Conservation (phyloP, 1,140 invertebrate genomes). For the Vollenhovia emeryi region DNA sequence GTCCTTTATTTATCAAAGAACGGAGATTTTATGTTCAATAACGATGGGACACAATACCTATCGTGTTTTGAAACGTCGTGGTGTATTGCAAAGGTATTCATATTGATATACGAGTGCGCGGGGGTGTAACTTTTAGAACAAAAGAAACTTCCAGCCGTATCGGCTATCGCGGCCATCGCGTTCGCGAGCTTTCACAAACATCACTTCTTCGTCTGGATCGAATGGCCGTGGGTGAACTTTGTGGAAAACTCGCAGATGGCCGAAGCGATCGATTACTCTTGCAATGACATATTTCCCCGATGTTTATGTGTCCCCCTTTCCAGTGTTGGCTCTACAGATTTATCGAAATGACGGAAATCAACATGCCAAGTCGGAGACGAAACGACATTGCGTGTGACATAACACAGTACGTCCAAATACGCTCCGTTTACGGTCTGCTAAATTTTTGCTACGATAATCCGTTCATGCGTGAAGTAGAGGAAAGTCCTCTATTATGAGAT, state of each 20-base stretch:
- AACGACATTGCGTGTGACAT: background rate
- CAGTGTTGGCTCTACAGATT: background rate
- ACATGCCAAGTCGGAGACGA: background rate
- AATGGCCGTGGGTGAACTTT: slow-evolving; percentile 7
- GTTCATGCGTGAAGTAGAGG: too few species aligned
- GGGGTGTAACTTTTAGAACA: slow-evolving; percentile 42
- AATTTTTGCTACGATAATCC: slow-evolving; percentile 30
- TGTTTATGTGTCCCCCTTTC: background rate
- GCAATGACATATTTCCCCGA: slow-evolving; percentile 8
- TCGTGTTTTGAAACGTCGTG: background rate
- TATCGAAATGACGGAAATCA: slow-evolving; percentile 15
- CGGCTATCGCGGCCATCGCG: slow-evolving; percentile 29
- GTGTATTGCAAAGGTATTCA: background rate
- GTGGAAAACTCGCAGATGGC: background rate
- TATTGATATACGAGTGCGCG: slow-evolving; percentile 13
- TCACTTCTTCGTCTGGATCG: slow-evolving; percentile 26
- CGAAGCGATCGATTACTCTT: background rate
- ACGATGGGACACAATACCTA: background rate
- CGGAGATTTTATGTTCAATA: slow-evolving; percentile 24
- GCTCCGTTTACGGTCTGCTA: background rate
- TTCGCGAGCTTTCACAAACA: slow-evolving; percentile 30
- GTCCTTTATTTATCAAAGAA: slow-evolving; percentile 18
- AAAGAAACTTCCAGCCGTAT: slow-evolving; percentile 26
- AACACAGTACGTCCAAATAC: background rate
- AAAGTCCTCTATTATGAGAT: too few species aligned